Evolutionary conservation across 1,140 invertebrate species (phyloP).

Genomic region (Lucilia cuprina): DNA sequence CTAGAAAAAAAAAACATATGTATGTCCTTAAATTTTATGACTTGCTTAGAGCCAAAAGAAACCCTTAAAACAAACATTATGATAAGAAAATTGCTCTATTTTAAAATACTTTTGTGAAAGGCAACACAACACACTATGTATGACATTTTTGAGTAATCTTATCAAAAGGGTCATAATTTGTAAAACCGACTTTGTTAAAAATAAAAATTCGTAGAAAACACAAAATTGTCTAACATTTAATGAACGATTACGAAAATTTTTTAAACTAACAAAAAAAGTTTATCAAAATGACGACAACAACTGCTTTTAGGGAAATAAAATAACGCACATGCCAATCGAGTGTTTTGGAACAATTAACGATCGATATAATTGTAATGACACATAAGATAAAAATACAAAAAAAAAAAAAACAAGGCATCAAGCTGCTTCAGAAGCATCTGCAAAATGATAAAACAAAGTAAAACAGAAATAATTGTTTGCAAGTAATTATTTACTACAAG

Average conservation of each 20-base stretch:
- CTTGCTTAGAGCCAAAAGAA: background rate
- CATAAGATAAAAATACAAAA: background rate
- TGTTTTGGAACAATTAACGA: slow-evolving; percentile 3
- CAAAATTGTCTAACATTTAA: background rate
- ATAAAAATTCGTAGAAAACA: slow-evolving; percentile 15
- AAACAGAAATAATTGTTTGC: background rate
- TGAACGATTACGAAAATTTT: background rate
- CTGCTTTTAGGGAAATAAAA: background rate
- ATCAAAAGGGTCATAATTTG: slow-evolving; percentile 39
- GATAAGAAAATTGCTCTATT: slow-evolving; percentile 37
- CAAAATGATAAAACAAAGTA: background rate
- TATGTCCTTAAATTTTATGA: background rate
- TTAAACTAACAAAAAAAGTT: background rate
- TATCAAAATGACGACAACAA: background rate
- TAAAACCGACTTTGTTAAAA: slow-evolving; percentile 40
- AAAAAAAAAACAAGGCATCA: background rate
- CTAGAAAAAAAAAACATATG: background rate
- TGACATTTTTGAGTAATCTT: slow-evolving; percentile 22
- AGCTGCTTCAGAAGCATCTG: background rate
- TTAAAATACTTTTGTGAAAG: background rate
- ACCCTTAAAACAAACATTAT: background rate
- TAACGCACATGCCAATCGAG: slow-evolving; percentile 6
- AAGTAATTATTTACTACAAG: background rate
- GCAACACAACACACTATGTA: background rate
- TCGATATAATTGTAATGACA: slow-evolving; percentile 13